Evolutionary conservation across 2,888 invertebrate species (phyloP).

Genomic region (Caenorhabditis sp.): DNA sequence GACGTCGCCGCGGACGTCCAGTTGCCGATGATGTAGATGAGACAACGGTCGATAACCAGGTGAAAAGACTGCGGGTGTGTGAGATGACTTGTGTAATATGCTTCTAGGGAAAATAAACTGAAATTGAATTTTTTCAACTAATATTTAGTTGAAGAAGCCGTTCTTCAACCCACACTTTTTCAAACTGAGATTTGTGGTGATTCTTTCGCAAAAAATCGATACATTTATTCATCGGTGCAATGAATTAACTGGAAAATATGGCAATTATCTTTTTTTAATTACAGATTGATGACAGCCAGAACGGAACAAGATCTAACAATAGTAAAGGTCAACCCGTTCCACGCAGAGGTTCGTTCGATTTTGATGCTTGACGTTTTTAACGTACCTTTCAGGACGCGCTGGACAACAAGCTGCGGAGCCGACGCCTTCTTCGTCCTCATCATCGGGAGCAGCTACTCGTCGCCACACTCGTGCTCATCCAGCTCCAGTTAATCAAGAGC

Average conservation of each 20-base stretch:
- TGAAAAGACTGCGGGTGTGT: slow-evolving; percentile 70
- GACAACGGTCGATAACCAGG: slow-evolving; percentile 66
- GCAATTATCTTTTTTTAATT: too few species aligned
- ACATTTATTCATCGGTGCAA: too few species aligned
- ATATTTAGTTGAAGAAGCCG: too few species aligned
- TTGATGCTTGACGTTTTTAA: background rate
- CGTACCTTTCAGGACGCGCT: slow-evolving; percentile 8
- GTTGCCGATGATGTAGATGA: background rate
- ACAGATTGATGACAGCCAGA: slow-evolving; percentile 39
- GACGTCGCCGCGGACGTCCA: slow-evolving; percentile 49
- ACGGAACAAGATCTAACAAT: slow-evolving; percentile 14
- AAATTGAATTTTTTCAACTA: too few species aligned
- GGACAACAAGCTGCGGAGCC: slow-evolving; percentile 8
- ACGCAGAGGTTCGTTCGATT: slow-evolving; percentile 5
- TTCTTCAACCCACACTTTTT: too few species aligned
- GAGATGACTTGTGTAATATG: slow-evolving; percentile 8
- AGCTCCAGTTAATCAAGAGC: slow-evolving; percentile 12
- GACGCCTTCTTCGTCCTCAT: slow-evolving; percentile 10
- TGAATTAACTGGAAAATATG: too few species aligned
- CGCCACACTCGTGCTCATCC: slow-evolving; percentile 12
- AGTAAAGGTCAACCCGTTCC: slow-evolving; percentile 6
- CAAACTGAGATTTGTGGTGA: too few species aligned
- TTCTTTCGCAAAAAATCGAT: too few species aligned
- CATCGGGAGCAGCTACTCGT: slow-evolving; percentile 8
- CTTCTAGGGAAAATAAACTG: background rate